These are phyloP conservation scores for Limanda limanda DNA, from an alignment of 2,113 vertebrate genomes.

Conservation along the genomic window DNA sequence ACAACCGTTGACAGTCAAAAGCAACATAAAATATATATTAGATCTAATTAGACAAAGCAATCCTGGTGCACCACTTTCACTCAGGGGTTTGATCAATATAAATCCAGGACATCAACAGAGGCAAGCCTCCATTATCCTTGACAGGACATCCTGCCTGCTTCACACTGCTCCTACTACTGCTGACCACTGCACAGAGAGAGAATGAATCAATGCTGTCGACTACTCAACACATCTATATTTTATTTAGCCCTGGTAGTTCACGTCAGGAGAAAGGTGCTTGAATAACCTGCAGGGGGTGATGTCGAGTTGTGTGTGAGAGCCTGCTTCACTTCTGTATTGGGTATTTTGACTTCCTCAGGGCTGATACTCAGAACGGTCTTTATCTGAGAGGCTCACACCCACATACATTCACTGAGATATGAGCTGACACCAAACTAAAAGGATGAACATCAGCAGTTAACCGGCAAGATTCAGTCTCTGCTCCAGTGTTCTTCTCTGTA, in stretches of 20 bases:
- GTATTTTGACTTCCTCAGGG: background rate
- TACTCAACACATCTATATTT: constrained; percentile 40
- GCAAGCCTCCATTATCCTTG: constrained; percentile 37
- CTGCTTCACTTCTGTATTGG: background rate
- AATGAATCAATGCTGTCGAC: constrained; percentile 50
- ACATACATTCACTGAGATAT: constrained; percentile 41
- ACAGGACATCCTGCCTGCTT: constrained; percentile 58
- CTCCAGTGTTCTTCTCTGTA: constrained; percentile 33
- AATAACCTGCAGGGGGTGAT: constrained; percentile 54
- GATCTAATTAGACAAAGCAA: constrained; percentile 24
- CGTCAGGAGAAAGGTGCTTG: constrained; percentile 10
- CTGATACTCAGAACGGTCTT: constrained; percentile 35
- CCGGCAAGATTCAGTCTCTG: constrained; percentile 7
- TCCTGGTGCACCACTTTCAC: constrained; percentile 2
- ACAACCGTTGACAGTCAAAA: constrained; percentile 7
- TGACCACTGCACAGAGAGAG: constrained; percentile 30
- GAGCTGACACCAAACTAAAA: constrained; percentile 30
- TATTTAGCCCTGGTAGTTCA: constrained; percentile 23
- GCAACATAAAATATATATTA: constrained; percentile 15
- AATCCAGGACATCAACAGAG: constrained; percentile 27
- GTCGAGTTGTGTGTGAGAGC: constrained; percentile 40
- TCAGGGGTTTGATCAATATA: constrained; percentile 13
- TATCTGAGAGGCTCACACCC: constrained; percentile 46
- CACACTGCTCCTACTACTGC: constrained; percentile 34
- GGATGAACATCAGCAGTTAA: constrained; percentile 18